Evolutionary conservation across 2,888 invertebrate species (phyloP).

Genomic region (Drosophila sordidula): DNA sequence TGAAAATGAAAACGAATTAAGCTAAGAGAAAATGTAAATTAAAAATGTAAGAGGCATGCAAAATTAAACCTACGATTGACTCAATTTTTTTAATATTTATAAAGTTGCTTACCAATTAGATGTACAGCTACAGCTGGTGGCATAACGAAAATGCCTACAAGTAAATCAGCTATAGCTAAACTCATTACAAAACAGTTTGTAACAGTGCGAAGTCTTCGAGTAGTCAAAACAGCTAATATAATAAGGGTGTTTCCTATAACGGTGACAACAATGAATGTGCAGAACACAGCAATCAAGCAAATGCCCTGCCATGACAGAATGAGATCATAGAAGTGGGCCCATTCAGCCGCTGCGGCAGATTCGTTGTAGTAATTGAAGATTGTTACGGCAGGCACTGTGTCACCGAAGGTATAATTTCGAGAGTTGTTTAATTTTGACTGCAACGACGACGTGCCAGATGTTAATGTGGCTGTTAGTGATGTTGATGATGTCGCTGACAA

Average conservation of each 20-base stretch:
- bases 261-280: conserved; percentile 89
- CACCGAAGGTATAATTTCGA: conserved; percentile 28
- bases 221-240: conserved; percentile 94
- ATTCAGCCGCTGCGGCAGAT: conserved; percentile 70
- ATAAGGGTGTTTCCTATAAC: conserved; percentile 95
- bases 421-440: conserved; percentile 44
- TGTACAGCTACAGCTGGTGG: conserved; percentile 95
- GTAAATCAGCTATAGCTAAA: conserved; percentile 95
- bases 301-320: conserved; percentile 86
- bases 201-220: conserved; percentile 94
- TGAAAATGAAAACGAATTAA: conserved; percentile 72
- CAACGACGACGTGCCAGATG: conserved; percentile 18
- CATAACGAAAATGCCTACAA: conserved; percentile 97
- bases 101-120: conserved; percentile 89
- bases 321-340: conserved; percentile 82
- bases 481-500: conserved; percentile 27
- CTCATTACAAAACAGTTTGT: conserved; percentile 98
- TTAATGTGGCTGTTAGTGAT: conserved; percentile 11
- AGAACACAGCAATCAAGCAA: conserved; percentile 88
- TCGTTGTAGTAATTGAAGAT: conserved; percentile 71
- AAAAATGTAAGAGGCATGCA: not conserved
- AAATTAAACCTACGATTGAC: not conserved
- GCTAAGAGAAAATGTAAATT: conserved; percentile 4
- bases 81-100: not conserved
- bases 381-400: conserved; percentile 39